Evolutionary conservation across 1,140 invertebrate genomes (phyloP).

Genomic region (Drosophila pseudoananassae): DNA sequence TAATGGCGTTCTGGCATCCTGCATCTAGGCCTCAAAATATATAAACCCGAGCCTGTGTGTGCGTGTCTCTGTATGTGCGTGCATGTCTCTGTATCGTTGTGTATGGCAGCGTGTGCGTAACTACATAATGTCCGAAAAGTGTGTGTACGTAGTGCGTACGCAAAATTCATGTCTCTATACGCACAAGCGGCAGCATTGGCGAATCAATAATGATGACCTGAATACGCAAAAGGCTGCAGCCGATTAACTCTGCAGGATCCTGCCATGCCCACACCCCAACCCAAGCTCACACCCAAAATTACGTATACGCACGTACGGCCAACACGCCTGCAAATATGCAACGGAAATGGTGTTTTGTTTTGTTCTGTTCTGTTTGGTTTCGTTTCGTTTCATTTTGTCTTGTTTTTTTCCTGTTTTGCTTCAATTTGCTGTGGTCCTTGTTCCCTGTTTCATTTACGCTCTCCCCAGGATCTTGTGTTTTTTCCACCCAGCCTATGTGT

Average conservation of each 20-base stretch:
- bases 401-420: constrained; percentile 57
- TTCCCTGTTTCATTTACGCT: constrained; percentile 71
- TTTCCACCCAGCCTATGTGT: not conserved
- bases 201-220: constrained; percentile 83
- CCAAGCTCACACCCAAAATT: constrained; percentile 9
- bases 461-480: constrained; percentile 37
- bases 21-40: constrained; percentile 75
- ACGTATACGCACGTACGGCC: constrained; percentile 35
- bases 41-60: constrained; percentile 57
- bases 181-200: constrained; percentile 68
- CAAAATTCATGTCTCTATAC: constrained; percentile 81
- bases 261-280: constrained; percentile 25
- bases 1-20: constrained; percentile 49
- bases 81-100: constrained; percentile 18
- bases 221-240: constrained; percentile 73
- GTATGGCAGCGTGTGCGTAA: constrained; percentile 23
- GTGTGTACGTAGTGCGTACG: constrained; percentile 64
- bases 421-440: constrained; percentile 58
- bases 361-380: constrained; percentile 15
- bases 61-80: constrained; percentile 23
- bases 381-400: constrained; percentile 9
- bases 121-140: constrained; percentile 42
- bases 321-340: constrained; percentile 66
- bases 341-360: constrained; percentile 48
- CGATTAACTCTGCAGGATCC: constrained; percentile 74